A percentile compares a stretch with the other conserved stretches of the same genome.
Evolutionary conservation across 92 coral and sea anemone genomes (phyloP).

Genomic region (Scolanthus callimorphus): DNA sequence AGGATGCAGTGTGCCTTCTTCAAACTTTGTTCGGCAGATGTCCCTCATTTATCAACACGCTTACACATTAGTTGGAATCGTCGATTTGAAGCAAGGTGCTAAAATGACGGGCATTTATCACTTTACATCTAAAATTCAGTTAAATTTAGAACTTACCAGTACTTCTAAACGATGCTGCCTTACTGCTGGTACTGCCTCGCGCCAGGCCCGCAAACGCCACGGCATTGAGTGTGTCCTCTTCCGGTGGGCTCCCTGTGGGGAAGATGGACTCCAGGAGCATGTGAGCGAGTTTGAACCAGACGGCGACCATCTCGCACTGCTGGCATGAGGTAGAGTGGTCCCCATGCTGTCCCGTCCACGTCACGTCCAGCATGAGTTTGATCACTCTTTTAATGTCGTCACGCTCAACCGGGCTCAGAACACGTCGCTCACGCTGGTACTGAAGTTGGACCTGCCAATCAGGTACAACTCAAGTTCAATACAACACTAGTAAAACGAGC

Average conservation of each 20-base stretch:
- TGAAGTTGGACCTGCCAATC: constrained; percentile 75
- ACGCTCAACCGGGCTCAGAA: constrained; percentile 66
- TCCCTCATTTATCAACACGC: no score
- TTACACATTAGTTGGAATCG: no score
- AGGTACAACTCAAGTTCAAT: no score
- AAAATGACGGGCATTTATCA: no score
- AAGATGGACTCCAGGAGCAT: constrained; percentile 79
- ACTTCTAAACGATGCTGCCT: constrained; percentile 70
- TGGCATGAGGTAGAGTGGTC: constrained; percentile 81
- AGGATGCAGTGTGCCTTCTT: no score
- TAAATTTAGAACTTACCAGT: no score
- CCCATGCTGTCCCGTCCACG: constrained; percentile 88
- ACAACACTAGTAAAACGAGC: no score
- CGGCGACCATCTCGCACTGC: constrained; percentile 84
- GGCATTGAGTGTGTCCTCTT: constrained; percentile 50
- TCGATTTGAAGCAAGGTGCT: no score
- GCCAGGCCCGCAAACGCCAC: constrained; percentile 54
- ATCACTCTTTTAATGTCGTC: constrained; percentile 78
- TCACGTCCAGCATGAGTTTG: constrained; percentile 81
- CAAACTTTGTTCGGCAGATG: neutral
- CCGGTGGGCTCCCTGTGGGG: constrained; percentile 47
- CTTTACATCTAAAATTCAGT: no score
- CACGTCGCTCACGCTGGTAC: constrained; percentile 70
- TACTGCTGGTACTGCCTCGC: constrained; percentile 51
- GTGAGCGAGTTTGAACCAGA: constrained; percentile 92